Conservation (phyloP, 2,797 vertebrate genomes). For the Columba guinea region DNA sequence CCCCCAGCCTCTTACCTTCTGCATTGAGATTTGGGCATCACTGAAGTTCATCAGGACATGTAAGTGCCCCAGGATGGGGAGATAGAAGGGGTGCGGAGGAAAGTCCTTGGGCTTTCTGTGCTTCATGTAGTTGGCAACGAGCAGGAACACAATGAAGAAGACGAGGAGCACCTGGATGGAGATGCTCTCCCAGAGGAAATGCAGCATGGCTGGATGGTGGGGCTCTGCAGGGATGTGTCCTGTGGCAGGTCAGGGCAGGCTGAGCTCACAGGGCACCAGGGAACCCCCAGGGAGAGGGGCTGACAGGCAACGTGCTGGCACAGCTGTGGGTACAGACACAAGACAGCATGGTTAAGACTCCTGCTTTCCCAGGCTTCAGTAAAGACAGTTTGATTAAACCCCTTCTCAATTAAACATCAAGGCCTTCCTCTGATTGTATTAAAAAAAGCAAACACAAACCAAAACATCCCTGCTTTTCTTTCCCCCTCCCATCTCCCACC, state of each 20-base stretch:
- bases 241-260: no score
- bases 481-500: not conserved
- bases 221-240: no score
- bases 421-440: not conserved
- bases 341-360: not conserved
- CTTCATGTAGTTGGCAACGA: slow-evolving; percentile 66
- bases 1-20: slow-evolving; percentile 71
- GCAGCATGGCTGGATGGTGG: no score
- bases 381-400: not conserved
- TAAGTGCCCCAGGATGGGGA: slow-evolving; percentile 58
- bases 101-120: slow-evolving; percentile 72
- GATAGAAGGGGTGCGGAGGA: slow-evolving; percentile 75
- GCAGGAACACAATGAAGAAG: slow-evolving; percentile 64
- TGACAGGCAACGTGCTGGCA: no score
- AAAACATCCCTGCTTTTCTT: not conserved
- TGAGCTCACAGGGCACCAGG: no score
- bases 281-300: no score
- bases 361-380: not conserved
- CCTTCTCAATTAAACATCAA: not conserved
- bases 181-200: not conserved
- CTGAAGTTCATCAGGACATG: slow-evolving; percentile 15
- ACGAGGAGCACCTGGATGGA: slow-evolving; percentile 68
- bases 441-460: fast-evolving
- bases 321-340: no score
- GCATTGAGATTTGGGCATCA: slow-evolving; percentile 56